Evolutionary conservation across 1,140 invertebrate genomes (phyloP).

Genomic region (Megalonaias nervosa): DNA sequence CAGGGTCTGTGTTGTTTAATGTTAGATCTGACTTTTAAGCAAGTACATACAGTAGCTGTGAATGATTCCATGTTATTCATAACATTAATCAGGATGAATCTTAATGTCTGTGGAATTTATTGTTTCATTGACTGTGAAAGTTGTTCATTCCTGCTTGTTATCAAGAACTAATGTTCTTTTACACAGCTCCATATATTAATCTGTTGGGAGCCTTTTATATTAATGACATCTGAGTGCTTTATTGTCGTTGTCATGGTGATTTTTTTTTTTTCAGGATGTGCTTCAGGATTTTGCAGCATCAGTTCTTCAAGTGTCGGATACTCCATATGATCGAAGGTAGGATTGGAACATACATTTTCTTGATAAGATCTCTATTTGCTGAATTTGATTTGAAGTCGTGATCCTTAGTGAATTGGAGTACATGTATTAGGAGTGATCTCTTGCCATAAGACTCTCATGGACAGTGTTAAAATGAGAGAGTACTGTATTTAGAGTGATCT

Average conservation of each 20-base stretch:
- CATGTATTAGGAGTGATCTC: too few relatives aligned
- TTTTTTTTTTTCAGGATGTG: constrained; percentile 64
- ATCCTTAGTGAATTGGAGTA: neutral
- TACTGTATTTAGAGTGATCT: too few relatives aligned
- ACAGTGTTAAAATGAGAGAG: too few relatives aligned
- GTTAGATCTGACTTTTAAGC: too few relatives aligned
- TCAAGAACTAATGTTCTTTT: neutral
- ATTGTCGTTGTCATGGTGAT: constrained; percentile 6
- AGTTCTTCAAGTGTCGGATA: constrained; percentile 75
- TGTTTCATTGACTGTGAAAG: neutral
- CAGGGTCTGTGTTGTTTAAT: too few relatives aligned
- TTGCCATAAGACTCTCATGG: too few relatives aligned
- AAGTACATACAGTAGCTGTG: too few relatives aligned
- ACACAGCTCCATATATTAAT: neutral
- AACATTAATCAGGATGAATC: neutral
- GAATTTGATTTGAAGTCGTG: neutral
- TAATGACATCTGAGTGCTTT: neutral
- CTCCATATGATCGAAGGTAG: constrained; percentile 66
- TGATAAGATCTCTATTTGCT: neutral
- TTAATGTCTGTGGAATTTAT: neutral
- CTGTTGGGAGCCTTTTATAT: too few relatives aligned
- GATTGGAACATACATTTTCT: constrained; percentile 1
- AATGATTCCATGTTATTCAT: too few relatives aligned
- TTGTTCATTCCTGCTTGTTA: neutral
- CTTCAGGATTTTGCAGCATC: constrained; percentile 72